A percentile compares a stretch with the other conserved stretches of the same genome.
Conservation (phyloP, 64 coral and sea anemone species). For the Acropora yongei region DNA sequence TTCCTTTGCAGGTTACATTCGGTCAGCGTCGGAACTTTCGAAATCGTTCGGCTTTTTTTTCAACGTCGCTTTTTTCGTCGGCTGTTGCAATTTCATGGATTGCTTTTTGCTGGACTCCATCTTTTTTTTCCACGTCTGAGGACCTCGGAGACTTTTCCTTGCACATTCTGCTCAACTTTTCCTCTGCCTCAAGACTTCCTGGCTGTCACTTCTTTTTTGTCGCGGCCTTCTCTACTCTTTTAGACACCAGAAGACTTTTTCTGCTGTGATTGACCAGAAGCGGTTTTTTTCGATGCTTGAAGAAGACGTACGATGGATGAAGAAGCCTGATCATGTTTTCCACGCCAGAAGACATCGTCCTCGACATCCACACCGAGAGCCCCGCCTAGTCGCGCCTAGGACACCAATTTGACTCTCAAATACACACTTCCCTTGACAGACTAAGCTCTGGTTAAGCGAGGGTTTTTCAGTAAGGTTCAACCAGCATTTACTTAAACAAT, state of each 20-base stretch:
- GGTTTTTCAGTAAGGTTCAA: conserved; percentile 9
- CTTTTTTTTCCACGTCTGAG: too few relatives aligned
- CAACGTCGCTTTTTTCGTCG: too few relatives aligned
- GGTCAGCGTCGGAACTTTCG: background rate
- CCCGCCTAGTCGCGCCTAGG: background rate
- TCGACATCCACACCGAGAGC: too few relatives aligned
- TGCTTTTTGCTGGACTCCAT: background rate
- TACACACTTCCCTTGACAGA: conserved; percentile 11
- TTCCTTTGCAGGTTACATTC: conserved; percentile 18
- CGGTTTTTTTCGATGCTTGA: too few relatives aligned
- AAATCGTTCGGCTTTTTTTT: background rate
- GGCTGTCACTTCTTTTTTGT: too few relatives aligned
- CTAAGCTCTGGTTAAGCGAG: background rate
- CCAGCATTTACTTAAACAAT: background rate
- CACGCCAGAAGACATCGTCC: background rate
- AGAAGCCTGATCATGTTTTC: background rate
- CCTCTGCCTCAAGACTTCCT: too few relatives aligned
- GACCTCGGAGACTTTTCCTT: too few relatives aligned
- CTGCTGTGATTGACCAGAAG: too few relatives aligned
- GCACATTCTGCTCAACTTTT: too few relatives aligned
- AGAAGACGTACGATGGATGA: too few relatives aligned
- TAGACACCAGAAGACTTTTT: too few relatives aligned
- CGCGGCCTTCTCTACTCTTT: too few relatives aligned
- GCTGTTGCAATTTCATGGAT: background rate
- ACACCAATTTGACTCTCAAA: background rate